These are phyloP conservation scores for Melanerpes formicivorus DNA, from an alignment of 2,113 vertebrate genomes.

Conservation along the genomic window DNA sequence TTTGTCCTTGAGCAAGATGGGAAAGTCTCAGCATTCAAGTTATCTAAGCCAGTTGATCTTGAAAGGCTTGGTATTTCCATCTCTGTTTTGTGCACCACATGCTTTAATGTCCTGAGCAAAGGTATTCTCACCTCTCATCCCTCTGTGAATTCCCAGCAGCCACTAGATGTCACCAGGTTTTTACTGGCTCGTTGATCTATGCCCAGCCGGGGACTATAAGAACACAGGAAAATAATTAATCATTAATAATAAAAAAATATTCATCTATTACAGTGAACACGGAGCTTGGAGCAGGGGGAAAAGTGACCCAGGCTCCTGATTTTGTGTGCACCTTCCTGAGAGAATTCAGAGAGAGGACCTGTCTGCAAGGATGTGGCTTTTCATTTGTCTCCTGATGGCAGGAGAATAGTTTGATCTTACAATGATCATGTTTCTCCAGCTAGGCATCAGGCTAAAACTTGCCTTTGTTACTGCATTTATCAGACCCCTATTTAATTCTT, in stretches of 20 bases:
- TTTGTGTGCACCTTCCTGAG: neutral
- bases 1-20: neutral
- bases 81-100: neutral
- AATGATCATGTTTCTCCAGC: neutral
- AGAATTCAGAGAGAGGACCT: neutral
- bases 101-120: neutral
- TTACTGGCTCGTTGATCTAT: neutral
- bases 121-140: neutral
- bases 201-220: rapidly evolving
- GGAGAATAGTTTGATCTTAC: neutral
- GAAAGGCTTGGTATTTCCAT: neutral
- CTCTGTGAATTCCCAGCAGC: neutral
- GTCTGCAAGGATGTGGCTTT: rapidly evolving
- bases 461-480: neutral
- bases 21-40: neutral
- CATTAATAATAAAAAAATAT: neutral
- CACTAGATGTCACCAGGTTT: conserved; percentile 65
- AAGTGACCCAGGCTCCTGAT: neutral
- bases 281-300: neutral
- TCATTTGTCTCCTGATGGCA: neutral
- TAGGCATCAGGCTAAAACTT: neutral
- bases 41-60: neutral
- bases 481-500: neutral
- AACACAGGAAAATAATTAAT: neutral
- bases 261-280: neutral